Percentiles rank a stretch among this genome's conserved stretches.
Evolutionary conservation across 1,140 invertebrate species (phyloP).

Genomic region (Caenorhabditis brenneri): DNA sequence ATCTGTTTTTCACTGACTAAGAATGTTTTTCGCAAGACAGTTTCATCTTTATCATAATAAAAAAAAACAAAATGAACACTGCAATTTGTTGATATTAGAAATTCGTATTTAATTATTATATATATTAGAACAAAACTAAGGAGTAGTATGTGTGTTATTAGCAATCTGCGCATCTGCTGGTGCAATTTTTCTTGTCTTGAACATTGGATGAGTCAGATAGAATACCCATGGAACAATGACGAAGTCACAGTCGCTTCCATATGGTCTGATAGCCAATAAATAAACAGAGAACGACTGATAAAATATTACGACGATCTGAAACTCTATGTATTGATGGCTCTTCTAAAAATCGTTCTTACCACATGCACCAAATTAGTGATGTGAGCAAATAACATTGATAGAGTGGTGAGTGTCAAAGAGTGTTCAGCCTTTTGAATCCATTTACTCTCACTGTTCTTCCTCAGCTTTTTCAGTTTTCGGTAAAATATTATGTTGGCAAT

Average conservation of each 20-base stretch:
- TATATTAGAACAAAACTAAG: too few species aligned
- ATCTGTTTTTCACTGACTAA: too few species aligned
- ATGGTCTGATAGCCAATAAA: neutral
- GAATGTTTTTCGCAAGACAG: too few species aligned
- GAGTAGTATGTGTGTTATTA: too few species aligned
- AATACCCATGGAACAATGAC: too few species aligned
- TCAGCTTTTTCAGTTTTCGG: neutral
- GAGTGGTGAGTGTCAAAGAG: neutral
- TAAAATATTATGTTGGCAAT: neutral
- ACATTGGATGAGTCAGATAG: conserved; percentile 15
- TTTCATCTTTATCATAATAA: too few species aligned
- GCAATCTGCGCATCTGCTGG: too few species aligned
- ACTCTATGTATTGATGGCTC: too few species aligned
- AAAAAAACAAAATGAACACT: too few species aligned
- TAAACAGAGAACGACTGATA: neutral
- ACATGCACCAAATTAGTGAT: neutral
- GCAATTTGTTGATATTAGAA: too few species aligned
- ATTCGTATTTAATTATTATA: too few species aligned
- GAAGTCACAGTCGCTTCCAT: conserved; percentile 4
- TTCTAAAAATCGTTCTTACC: too few species aligned
- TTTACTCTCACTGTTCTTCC: neutral
- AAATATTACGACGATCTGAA: neutral
- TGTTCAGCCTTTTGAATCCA: neutral
- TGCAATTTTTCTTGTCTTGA: neutral
- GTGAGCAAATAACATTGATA: neutral